Conservation (phyloP, 2,888 invertebrate species). For the Seira musarum region DNA sequence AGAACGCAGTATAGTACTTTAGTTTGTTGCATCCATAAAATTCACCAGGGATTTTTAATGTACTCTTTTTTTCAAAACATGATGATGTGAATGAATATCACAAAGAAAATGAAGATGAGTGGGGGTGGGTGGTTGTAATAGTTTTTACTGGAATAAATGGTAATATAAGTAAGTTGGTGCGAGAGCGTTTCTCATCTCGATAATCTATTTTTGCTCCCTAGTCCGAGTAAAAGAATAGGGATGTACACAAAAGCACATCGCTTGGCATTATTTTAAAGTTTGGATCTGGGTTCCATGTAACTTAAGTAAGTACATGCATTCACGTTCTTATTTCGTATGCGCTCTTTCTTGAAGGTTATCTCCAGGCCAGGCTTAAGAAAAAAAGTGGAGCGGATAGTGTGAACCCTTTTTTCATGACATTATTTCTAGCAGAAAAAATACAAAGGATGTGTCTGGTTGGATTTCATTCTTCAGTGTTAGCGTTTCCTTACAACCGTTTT, state of each 20-base stretch:
- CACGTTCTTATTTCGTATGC: too few relatives aligned
- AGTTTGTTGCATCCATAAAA: not conserved
- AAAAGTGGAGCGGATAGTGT: constrained; percentile 20
- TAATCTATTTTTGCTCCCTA: constrained; percentile 3
- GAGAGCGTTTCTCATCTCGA: constrained; percentile 10
- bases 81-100: constrained; percentile 14
- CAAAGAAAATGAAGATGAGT: constrained; percentile 33
- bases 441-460: too few relatives aligned
- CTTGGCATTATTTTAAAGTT: not conserved
- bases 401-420: not conserved
- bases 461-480: not conserved
- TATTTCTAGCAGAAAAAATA: not conserved
- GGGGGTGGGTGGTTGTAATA: constrained; percentile 43
- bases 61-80: not conserved
- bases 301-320: too few relatives aligned
- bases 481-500: not conserved
- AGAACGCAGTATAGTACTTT: not conserved
- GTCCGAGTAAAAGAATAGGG: too few relatives aligned
- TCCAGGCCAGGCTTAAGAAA: constrained; percentile 9
- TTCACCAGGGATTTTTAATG: not conserved
- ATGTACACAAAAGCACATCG: constrained; percentile 15
- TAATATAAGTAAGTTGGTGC: constrained; percentile 22
- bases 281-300: not conserved
- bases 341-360: constrained; percentile 41
- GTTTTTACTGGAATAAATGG: constrained; percentile 5